Conservation (phyloP, 2,797 vertebrate species). For the Decapterus maruadsi region DNA sequence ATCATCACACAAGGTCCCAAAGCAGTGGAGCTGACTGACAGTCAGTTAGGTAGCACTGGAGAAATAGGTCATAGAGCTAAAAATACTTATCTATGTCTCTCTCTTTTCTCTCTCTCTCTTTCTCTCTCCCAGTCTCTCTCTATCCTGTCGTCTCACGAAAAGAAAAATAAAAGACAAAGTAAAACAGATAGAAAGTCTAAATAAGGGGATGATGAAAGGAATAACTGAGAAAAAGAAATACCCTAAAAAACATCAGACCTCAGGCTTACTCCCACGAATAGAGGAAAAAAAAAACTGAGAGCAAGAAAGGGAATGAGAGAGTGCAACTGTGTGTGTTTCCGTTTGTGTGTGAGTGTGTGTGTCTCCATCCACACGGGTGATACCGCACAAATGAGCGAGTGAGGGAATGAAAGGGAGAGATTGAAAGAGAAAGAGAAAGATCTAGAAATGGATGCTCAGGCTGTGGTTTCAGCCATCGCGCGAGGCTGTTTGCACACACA, state of each 20-base stretch:
- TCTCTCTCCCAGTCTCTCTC: slow-evolving; percentile 59
- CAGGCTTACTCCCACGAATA: slow-evolving; percentile 63
- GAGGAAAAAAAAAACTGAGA: slow-evolving; percentile 52
- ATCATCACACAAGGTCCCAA: slow-evolving; percentile 74
- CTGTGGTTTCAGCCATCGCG: slow-evolving; percentile 68
- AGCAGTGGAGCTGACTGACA: slow-evolving; percentile 84
- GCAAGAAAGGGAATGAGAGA: slow-evolving; percentile 64
- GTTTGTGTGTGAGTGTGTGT: neutral
- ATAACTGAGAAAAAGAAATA: slow-evolving; percentile 73
- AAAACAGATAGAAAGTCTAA: slow-evolving; percentile 76
- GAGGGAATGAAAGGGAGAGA: slow-evolving; percentile 72
- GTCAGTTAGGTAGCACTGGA: slow-evolving; percentile 87
- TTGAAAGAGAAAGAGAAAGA: slow-evolving; percentile 69
- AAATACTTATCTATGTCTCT: slow-evolving; percentile 86
- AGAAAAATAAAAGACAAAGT: slow-evolving; percentile 68
- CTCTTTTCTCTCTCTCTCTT: slow-evolving; percentile 70
- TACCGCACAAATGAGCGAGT: slow-evolving; percentile 65
- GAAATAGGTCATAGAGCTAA: slow-evolving; percentile 90
- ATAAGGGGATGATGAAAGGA: slow-evolving; percentile 79
- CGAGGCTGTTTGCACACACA: slow-evolving; percentile 80
- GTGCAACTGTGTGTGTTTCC: slow-evolving; percentile 42
- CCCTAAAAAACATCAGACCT: slow-evolving; percentile 77
- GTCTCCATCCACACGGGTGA: slow-evolving; percentile 38
- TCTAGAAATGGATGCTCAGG: slow-evolving; percentile 78
- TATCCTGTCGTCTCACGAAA: slow-evolving; percentile 52